Evolutionary conservation across 2,113 vertebrate species (phyloP), one percentile per base, ranked within the genome.

Genomic region (Tretioscincus oriximinensis): DNA sequence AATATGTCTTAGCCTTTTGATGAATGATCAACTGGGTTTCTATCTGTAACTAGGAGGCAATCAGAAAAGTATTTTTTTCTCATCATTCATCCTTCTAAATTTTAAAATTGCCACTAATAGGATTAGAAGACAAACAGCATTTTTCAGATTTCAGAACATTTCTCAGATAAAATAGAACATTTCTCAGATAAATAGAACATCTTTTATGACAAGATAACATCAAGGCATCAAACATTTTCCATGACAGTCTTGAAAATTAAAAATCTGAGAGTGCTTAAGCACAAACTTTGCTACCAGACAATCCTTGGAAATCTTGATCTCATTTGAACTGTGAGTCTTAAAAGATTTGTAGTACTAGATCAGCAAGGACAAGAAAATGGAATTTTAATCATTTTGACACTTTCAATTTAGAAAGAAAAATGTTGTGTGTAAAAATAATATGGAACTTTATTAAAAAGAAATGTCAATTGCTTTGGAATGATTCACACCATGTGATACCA

Each of bases 301-400:
- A 63, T 45, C 29, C 35, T n/a, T 65, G 22, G 63, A 85, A 71
- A 76, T 18, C 24, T 31, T 64, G 24, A 20, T 88, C 73, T 85
- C 10, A 24, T 76, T 58, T 76, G 60, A 76, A 22, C 20, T 29
- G 20, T 21, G 78, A 18, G 31, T 82, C 45, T 77, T 35, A 41
- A 16, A 41, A 73, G 69, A 68, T 61, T 22, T 61, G 29, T 26
- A 45, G 28, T 29, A 6, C 20, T 65, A 35, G 28, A 47, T 3
- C 28, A 65, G 68, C 66, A 71, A 28, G 24, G 26, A 60, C 24
- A 67, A 73, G 69, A 83, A 54, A 83, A 45, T 28, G 68, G 29
- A 60, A 45, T 8, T 64, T 8, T 82, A 70, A 31, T 63, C 20
- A 76, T 65, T 49, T 68, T 68, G 31, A 64, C 69, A 35, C 18